Evolutionary conservation across 2,113 vertebrate species (phyloP), one percentile per base, ranked within the genome.

Genomic region (Actinemys pallida): DNA sequence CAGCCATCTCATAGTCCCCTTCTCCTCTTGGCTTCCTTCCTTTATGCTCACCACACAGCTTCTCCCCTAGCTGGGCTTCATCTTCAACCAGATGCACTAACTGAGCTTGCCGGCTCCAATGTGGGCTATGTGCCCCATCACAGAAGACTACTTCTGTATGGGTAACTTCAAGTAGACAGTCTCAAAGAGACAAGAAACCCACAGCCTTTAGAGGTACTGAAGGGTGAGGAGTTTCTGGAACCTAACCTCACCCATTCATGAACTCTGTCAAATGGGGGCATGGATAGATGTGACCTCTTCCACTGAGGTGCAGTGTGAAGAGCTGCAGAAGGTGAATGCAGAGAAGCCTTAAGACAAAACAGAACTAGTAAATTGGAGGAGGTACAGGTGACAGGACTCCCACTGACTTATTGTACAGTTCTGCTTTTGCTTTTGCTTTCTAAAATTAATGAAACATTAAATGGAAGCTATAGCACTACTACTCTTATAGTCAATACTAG

Each of bases 401-500:
- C 31, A 53, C 9, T 25, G 6, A 25, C 0, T 0, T 7, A 22
- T 2, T 57, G 24, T 57, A 57, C 56, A 57, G 25, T 57, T 57
- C 24, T 57, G 10, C 25, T 10, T 57, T 57, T 25, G 56, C 56
- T 25, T 11, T 57, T 24, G 24, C 56, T 57, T 57, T 10, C 56
- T 85, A 78, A 79, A 91, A 81, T 80, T 59, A 65, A 8, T 45
- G 54, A 1, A n/a, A 22, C 8, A 56, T 20, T 81, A 49, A 91
- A 83, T 24, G 47, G 31, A 88, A 94, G 82, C 59, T 0, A 42
- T 29, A 57, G 11, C 20, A 88, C 59, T 83, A 39, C 76, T 92
- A 24, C 17, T 83, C 76, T 81, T 85, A 54, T 27, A 90, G 80
- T 49, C 45, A 65, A 49, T 45, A 84, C 52, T 78, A n/a, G 94